phyloP scores from a whole-genome alignment of 2,888 invertebrate species.

The Drosophila mayaguana region DNA sequence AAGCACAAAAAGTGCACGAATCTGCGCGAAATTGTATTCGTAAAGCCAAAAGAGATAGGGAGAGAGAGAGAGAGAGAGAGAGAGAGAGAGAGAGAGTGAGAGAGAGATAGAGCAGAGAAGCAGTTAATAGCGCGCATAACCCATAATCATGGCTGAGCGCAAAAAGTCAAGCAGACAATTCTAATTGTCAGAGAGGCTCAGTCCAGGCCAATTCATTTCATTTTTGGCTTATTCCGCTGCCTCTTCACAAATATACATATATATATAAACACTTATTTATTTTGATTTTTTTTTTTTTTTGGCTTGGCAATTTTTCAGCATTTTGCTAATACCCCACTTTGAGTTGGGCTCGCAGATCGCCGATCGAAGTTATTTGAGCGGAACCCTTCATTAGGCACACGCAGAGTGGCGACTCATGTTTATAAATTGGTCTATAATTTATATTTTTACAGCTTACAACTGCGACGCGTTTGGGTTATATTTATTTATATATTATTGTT shows the following conservation, averaged over 20 bases:
- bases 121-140: constrained; percentile 46
- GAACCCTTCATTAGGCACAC: constrained; percentile 78
- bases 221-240: constrained; percentile 46
- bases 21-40: constrained; percentile 18
- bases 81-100: not conserved
- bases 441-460: constrained; percentile 75
- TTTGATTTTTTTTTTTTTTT: not conserved
- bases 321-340: constrained; percentile 80
- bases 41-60: not conserved
- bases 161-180: constrained; percentile 76
- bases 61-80: not conserved
- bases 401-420: constrained; percentile 73
- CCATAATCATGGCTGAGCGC: constrained; percentile 71
- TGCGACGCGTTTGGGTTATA: constrained; percentile 13
- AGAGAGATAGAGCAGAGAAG: not conserved
- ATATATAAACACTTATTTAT: not conserved
- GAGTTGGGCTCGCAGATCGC: constrained; percentile 10
- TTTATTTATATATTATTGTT: constrained; percentile 35
- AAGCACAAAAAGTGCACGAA: constrained; percentile 21
- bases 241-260: constrained; percentile 3
- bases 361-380: constrained; percentile 38
- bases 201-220: constrained; percentile 63
- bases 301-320: constrained; percentile 75
- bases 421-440: constrained; percentile 83
- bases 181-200: constrained; percentile 68